Base-by-base conservation (phyloP, 2,888 invertebrate genomes). In the Cristatella mucedo region DNA sequence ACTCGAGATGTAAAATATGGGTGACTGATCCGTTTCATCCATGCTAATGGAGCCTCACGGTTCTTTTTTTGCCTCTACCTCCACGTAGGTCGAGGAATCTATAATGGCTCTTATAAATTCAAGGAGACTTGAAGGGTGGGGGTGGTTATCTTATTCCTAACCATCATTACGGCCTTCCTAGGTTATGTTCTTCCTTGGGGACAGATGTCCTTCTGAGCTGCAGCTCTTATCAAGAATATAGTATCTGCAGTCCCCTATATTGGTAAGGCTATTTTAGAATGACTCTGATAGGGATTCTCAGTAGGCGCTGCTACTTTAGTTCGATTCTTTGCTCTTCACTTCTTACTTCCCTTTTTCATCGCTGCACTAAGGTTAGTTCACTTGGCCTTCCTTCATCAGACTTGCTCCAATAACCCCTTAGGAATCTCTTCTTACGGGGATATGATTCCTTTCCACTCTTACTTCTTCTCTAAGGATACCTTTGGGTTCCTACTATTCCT, bases 181-280 rank as follows among this genome's bases (percentile, higher is more conserved):
- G 80, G 80, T 0, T 82, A 82, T 69, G 77, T 80, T 0, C 47
- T 80, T 54, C 78, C 78, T 1, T 80, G 80, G 66, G 79, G 79
- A 5, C 79, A 81, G 76, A 81, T 81, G 73, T 80, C 78, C 1
- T 80, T 77, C 61, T 80, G 80, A 73, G 78, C 78, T 2, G 78
- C 79, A 0, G 79, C 33, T 4, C 20, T 33, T n/a, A 33, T 33
- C 21, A 33, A 19, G 4, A 33, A 78, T 56, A 52, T 81, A 52
- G 44, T 80, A 45, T 79, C 80, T 0, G 77, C 77, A 2, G 73
- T 80, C 7, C 79, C 80, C 0, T 77, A 75, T 49, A 53, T 79
- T 66, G 79, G 78, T 11, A 63, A 56, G 42, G 61, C 56, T 46
- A 52, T 80, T 66, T 76, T 79, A 1, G 69, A 73, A 66, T 80